Percentiles rank a stretch among this genome's conserved stretches.
Conservation (phyloP, 2,113 vertebrate species). For the Lethenteron reissneri region DNA sequence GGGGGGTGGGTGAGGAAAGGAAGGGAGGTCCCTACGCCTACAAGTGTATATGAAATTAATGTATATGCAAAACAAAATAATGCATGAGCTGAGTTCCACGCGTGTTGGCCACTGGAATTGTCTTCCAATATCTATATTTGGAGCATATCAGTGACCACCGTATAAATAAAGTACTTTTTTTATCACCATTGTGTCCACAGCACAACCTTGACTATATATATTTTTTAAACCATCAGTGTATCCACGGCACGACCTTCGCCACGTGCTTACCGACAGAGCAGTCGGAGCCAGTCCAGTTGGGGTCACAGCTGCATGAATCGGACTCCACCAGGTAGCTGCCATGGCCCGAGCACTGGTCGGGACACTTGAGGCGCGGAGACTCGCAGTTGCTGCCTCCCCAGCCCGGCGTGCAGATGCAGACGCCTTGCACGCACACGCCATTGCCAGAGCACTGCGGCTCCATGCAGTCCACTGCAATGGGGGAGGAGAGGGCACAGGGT, state of each 20-base stretch:
- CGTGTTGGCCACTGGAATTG: too few relatives aligned
- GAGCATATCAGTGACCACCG: too few relatives aligned
- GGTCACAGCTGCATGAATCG: constrained; percentile 78
- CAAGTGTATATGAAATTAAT: too few relatives aligned
- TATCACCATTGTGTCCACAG: too few relatives aligned
- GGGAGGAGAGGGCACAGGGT: neutral
- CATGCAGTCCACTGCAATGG: constrained; percentile 63
- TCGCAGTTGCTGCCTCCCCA: constrained; percentile 88
- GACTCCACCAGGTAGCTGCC: constrained; percentile 79
- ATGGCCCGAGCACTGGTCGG: constrained; percentile 86
- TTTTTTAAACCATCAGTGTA: too few relatives aligned
- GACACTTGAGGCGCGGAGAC: constrained; percentile 70
- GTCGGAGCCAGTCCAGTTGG: constrained; percentile 96
- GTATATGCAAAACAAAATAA: too few relatives aligned
- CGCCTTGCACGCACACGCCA: constrained; percentile 65
- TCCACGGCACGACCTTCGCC: neutral
- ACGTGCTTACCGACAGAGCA: constrained; percentile 64
- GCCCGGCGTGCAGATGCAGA: constrained; percentile 83
- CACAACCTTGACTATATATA: too few relatives aligned
- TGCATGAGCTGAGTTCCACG: too few relatives aligned
- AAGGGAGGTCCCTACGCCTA: too few relatives aligned
- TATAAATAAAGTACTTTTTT: too few relatives aligned
- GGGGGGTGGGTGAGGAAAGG: too few relatives aligned
- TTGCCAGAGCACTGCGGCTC: constrained; percentile 79
- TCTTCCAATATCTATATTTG: too few relatives aligned